These are phyloP conservation scores for Nymphalis c-album DNA, from an alignment of 2,888 invertebrate species.

Conservation along the genomic window DNA sequence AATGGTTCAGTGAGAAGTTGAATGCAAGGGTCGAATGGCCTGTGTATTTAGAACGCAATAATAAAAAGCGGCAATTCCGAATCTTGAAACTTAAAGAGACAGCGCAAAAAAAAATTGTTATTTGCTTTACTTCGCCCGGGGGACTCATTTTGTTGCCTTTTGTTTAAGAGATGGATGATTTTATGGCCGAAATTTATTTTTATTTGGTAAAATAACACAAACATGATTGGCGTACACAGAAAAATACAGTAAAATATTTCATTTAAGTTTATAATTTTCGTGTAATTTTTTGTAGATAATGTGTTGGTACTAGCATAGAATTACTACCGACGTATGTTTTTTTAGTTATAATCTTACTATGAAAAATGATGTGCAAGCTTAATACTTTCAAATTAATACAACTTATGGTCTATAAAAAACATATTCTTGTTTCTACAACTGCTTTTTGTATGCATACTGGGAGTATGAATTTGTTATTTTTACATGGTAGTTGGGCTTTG, in stretches of 20 bases:
- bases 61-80: conserved; percentile 35
- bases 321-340: too few species aligned
- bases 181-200: conserved; percentile 19
- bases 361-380: too few species aligned
- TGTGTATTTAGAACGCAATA: conserved; percentile 34
- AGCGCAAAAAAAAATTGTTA: conserved; percentile 32
- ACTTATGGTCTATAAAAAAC: too few species aligned
- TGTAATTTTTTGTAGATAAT: background rate
- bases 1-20: conserved; percentile 18
- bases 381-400: too few species aligned
- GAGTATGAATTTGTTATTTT: too few species aligned
- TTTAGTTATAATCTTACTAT: too few species aligned
- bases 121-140: conserved; percentile 28
- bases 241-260: background rate
- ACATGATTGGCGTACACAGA: conserved; percentile 14
- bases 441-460: too few species aligned
- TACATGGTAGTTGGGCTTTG: too few species aligned
- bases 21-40: conserved; percentile 16
- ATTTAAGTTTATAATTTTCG: background rate
- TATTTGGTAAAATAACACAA: conserved; percentile 15
- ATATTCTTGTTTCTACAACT: too few species aligned
- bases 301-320: too few species aligned
- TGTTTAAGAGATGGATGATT: conserved; percentile 32
- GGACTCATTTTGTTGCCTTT: conserved; percentile 32
- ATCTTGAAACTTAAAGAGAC: conserved; percentile 34